phyloP scores from a whole-genome alignment of 2,113 vertebrate species.

The Cyprinodon tularosa region DNA sequence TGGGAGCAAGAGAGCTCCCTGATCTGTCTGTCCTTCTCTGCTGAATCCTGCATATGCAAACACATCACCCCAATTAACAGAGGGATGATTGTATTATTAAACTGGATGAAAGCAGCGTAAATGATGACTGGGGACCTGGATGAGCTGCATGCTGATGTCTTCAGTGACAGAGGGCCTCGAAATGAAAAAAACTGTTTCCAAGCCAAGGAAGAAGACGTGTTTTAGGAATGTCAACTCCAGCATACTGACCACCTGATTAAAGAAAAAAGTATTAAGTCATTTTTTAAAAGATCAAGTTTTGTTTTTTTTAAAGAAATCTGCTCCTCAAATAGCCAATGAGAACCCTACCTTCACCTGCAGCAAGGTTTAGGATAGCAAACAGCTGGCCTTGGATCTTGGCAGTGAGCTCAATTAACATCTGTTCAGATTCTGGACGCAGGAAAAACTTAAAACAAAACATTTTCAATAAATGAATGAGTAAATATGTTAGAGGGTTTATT shows the following conservation, averaged over 20 bases:
- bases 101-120: background rate
- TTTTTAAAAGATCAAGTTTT: background rate
- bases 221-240: conserved; percentile 87
- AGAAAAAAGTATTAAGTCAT: background rate
- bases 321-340: background rate
- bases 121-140: conserved; percentile 77
- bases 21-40: conserved; percentile 80
- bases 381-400: conserved; percentile 89
- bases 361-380: conserved; percentile 86
- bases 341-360: conserved; percentile 85
- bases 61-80: background rate
- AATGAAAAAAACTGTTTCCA: conserved; percentile 83
- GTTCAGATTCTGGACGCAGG: conserved; percentile 89
- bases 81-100: background rate
- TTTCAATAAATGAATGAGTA: background rate
- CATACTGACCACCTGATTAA: conserved; percentile 83
- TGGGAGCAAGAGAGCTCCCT: conserved; percentile 70
- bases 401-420: conserved; percentile 88
- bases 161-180: conserved; percentile 65
- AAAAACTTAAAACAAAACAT: conserved; percentile 76
- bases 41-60: conserved; percentile 77
- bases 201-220: conserved; percentile 87
- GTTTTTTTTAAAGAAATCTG: background rate
- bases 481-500: too few relatives aligned
- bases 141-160: conserved; percentile 77